phyloP scores from a whole-genome alignment of 2,888 invertebrate genomes.

The Drosophila nigricruria region DNA sequence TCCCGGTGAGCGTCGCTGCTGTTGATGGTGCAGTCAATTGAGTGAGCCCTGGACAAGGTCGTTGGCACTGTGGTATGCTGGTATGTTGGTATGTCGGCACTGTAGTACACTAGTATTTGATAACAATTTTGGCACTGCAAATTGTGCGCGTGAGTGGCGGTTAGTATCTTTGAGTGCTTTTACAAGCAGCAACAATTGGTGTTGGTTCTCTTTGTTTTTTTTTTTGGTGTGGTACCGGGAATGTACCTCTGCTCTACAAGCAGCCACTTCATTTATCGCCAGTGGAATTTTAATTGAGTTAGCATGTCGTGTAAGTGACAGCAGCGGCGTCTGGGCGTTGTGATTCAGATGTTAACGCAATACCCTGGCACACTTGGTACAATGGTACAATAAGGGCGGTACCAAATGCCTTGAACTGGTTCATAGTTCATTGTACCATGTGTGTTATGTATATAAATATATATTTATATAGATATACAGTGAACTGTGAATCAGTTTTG shows the following conservation, averaged over 20 bases:
- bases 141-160: constrained; percentile 41
- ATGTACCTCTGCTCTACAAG: constrained; percentile 42
- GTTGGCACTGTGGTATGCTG: constrained; percentile 46
- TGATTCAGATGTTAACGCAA: constrained; percentile 39
- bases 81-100: constrained; percentile 3
- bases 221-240: constrained; percentile 24
- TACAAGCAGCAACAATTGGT: constrained; percentile 46
- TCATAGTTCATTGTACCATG: background rate
- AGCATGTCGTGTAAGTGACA: constrained; percentile 57
- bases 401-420: constrained; percentile 16
- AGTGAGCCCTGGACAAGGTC: constrained; percentile 54
- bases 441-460: no score
- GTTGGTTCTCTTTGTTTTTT: constrained; percentile 3
- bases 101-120: constrained; percentile 30
- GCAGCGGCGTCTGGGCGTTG: constrained; percentile 30
- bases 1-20: background rate
- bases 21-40: constrained; percentile 11
- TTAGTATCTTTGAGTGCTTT: constrained; percentile 52
- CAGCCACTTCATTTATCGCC: constrained; percentile 64
- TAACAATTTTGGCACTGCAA: constrained; percentile 66
- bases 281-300: constrained; percentile 69
- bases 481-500: no score
- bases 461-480: no score
- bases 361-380: constrained; percentile 6
- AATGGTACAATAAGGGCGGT: constrained; percentile 14